Base-by-base conservation (phyloP, 1,140 invertebrate genomes). In the Laupala kohalensis region DNA sequence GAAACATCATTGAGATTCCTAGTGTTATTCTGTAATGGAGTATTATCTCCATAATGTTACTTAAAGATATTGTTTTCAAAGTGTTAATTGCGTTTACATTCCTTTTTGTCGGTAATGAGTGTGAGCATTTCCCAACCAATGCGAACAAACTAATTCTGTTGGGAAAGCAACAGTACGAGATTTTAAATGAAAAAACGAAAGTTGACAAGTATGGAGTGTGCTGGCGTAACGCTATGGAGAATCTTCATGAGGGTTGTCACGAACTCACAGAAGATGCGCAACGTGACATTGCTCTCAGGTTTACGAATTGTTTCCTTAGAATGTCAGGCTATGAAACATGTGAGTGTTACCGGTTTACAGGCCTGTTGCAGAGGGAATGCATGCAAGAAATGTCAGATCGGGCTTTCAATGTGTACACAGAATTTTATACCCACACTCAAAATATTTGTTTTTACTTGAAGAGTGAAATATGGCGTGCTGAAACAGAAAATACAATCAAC, bases 351-450 rank as follows among this genome's bases (percentile, higher is more conserved):
- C 6, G 6, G 19, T 53, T 53, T 37, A 30, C 28, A 23, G 28
- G 29, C 15, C 5, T 15, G 72, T 29, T 75, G 6, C 78, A 77
- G 72, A 73, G 79, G 27, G 79, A 83, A 30, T 90, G 88, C 76
- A 82, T 89, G 3, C 81, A 78, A 73, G 75, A 78, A 25, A 84
- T 90, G 83, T 79, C 83, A n/a, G 83, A 86, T 73, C 79, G 82
- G 30, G 85, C 86, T 19, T 86, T 88, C 73, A 79, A 80, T 72
- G 86, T 85, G 9, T 88, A 88, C 72, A 85, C 86, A 53, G 84
- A 87, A 75, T 90, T 89, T 76, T 90, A 89, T 76, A 87, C 87
- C 15, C 87, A 90, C 71, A 85, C 88, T 2, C 86, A 86, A 73
- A 87, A 87, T 74, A 88, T 90, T 64, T 90, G 89, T 76, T 89